phyloP scores from a whole-genome alignment of 1,140 invertebrate species.

The Formica exsecta region DNA sequence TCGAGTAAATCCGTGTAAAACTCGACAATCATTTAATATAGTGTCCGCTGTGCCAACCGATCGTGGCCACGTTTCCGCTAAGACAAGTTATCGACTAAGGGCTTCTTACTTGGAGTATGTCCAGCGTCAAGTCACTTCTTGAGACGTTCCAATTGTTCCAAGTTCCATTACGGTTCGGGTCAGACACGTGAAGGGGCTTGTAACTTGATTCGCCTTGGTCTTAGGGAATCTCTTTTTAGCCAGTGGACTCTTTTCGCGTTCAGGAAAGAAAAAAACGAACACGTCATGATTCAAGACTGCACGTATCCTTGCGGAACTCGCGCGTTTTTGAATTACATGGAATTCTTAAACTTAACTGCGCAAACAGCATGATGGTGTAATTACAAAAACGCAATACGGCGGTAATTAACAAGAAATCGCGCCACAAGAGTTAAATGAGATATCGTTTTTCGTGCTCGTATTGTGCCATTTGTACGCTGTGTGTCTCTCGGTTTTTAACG shows the following conservation, averaged over 20 bases:
- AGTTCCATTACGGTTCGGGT: constrained; percentile 60
- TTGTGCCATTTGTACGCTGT: not conserved
- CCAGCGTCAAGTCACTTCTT: constrained; percentile 50
- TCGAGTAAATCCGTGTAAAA: not conserved
- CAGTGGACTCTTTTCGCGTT: not conserved
- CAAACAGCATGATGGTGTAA: constrained; percentile 7
- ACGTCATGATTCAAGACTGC: constrained; percentile 12
- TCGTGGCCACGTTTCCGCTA: constrained; percentile 36
- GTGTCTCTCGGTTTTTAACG: constrained; percentile 19
- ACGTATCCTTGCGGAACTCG: constrained; percentile 15
- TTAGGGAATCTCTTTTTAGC: constrained; percentile 16
- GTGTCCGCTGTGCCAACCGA: constrained; percentile 14
- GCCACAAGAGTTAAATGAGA: constrained; percentile 54
- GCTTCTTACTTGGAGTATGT: constrained; percentile 41
- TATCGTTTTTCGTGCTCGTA: constrained; percentile 43
- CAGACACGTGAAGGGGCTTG: constrained; percentile 56
- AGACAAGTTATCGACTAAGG: constrained; percentile 34
- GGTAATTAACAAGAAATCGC: constrained; percentile 59
- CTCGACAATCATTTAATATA: constrained; percentile 26
- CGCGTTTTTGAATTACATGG: constrained; percentile 26
- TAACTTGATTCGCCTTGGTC: constrained; percentile 47
- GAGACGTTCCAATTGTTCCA: constrained; percentile 40
- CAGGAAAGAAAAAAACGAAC: constrained; percentile 28
- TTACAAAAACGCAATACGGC: constrained; percentile 51
- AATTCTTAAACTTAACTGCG: constrained; percentile 47